Base-by-base conservation (phyloP, 64 coral and sea anemone species). In the Stichodactyla helianthus region DNA sequence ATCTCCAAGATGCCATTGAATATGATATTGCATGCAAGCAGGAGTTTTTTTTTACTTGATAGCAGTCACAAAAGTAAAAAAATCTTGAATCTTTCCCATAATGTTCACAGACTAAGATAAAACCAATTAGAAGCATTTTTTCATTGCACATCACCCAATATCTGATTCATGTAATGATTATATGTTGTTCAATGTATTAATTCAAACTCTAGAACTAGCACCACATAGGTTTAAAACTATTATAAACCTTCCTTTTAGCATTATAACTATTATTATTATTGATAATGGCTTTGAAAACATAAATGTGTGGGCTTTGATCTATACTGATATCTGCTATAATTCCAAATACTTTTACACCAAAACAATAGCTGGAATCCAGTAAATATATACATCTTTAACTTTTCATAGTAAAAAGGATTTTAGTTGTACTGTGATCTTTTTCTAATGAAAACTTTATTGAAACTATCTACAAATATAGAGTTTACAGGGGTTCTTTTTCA, bases 261-360 rank as follows among this genome's bases (percentile, higher is more conserved):
- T 74, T 12, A 44, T 44, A 44, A 44, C 35, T 44, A 44, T 44
- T 44, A 44, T 44, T 44, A 44, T 74, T 27, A 4, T 26, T 26
- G 26, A 74, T 74, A 74, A 74, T 74, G 68, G 31, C 68, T 74
- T 31, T 12, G 12, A 26, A 31, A 74, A 31, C 25, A 74, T 65
- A 26, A 44, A 44, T 44, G 35, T 44, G 35, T 44, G 35, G n/a
- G 68, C 0, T 11, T 26, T 23, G 10, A 74, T 74, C n/a, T 74
- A 23, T 74, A 13, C 12, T 74, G 9, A 31, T 74, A 19, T 31
- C 26, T 11, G 7, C 4, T 74, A 8, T 74, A 8, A 12, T 74
- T 74, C 68, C 26, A 74, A 74, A 74, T 74, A 74, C 10, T 74
- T 74, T 74, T 74, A 74, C 25, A 74, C 35, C 35, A 44, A 44